phyloP scores from a whole-genome alignment of 2,797 vertebrate genomes.

The Liasis olivaceus region DNA sequence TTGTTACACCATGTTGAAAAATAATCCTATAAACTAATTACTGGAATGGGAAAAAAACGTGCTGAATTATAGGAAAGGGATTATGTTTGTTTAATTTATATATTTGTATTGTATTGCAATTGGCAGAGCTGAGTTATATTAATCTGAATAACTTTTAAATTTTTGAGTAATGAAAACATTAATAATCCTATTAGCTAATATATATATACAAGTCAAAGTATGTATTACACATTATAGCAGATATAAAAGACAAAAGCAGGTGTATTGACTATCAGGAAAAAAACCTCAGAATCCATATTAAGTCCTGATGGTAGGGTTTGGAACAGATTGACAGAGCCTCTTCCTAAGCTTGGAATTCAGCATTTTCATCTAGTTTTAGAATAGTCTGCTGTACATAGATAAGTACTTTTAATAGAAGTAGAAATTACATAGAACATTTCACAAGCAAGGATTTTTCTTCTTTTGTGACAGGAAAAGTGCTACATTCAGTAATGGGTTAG shows the following conservation, averaged over 20 bases:
- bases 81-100: background rate
- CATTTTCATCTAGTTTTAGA: background rate
- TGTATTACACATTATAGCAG: too few species aligned
- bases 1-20: background rate
- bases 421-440: conserved; percentile 13
- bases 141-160: background rate
- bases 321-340: too few species aligned
- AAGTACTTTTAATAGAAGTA: conserved; percentile 3
- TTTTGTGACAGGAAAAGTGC: conserved; percentile 24
- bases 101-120: background rate
- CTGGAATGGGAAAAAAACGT: too few species aligned
- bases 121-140: background rate
- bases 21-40: background rate
- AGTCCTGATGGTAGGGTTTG: too few species aligned
- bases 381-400: background rate
- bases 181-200: too few species aligned
- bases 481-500: conserved; percentile 15
- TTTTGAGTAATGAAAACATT: too few species aligned
- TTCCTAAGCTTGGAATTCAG: background rate
- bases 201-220: too few species aligned
- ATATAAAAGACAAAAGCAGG: too few species aligned
- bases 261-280: too few species aligned
- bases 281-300: too few species aligned
- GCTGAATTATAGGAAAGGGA: too few species aligned
- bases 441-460: conserved; percentile 15